Evolutionary conservation across 2,113 vertebrate species (phyloP), one percentile per base, ranked within the genome.

Genomic region (Cyprinus carpio): DNA sequence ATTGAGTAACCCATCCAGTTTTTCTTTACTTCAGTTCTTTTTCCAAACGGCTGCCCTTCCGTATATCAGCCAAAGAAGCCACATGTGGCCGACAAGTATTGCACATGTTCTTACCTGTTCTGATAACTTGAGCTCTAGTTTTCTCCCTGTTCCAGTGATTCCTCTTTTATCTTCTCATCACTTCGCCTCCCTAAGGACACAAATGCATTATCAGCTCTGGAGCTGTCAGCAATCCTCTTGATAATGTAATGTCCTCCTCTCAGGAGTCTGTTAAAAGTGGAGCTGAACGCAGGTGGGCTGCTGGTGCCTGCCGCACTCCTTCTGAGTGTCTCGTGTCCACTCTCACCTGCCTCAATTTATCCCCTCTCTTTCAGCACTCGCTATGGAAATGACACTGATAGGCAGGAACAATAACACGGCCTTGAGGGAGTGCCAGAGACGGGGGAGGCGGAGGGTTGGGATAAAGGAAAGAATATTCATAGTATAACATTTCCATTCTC

Each of bases 381-480:
- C 77, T 89, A 92, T 93, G 91, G 84, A 92, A 94, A 94, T 92
- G 29, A 51, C 69, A 67, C 67, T 58, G 84, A 89, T 85, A 76
- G 82, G 87, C 77, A 90, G 88, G 87, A 86, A 89, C 84, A 88
- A 89, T 85, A 88, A 85, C 65, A 64, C 29, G 25, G 87, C 90
- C 89, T 90, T 90, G 88, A 90, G 82, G 87, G 87, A 88, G 84
- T 84, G 86, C 81, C 81, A 81, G 75, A 62, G 77, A 74, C 75
- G 12, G 49, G 75, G 76, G 84, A 74, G 79, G 82, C 81, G 62
- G 64, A 56, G 83, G 65, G 74, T 49, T 46, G 51, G 51, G 5
- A 79, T 64, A 60, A 83, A 86, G 64, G 11, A 82, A 29, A 25
- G 78, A 87, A 91, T 87, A 83, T 89, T 89, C 88, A 54, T 54